Conservation (phyloP, 2,888 invertebrate genomes). For the Scaptomyza flava region DNA sequence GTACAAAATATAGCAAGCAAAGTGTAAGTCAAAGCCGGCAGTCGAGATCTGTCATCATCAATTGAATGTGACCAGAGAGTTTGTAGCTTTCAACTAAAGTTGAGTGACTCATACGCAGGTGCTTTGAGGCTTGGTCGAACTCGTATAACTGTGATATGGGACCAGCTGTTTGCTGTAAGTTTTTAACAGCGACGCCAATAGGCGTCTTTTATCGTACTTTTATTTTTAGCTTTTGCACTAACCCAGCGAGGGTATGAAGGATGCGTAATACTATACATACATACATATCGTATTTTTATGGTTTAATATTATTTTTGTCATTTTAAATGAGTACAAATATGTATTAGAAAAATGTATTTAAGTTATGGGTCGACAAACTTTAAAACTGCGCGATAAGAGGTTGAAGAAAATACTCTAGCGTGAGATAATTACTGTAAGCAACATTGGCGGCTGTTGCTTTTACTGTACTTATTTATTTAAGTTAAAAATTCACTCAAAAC, state of each 20-base stretch:
- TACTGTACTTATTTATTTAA: slow-evolving; percentile 3
- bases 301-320: neutral
- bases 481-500: neutral
- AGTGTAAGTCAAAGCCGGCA: slow-evolving; percentile 39
- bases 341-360: neutral
- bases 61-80: slow-evolving; percentile 58
- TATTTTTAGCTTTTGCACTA: slow-evolving; percentile 12
- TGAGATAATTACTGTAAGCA: slow-evolving; percentile 17
- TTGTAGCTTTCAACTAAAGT: slow-evolving; percentile 36
- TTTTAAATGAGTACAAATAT: slow-evolving; percentile 2
- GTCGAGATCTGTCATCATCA: slow-evolving; percentile 47
- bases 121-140: slow-evolving; percentile 23
- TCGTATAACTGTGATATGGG: slow-evolving; percentile 31
- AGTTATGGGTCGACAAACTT: slow-evolving; percentile 37
- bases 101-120: slow-evolving; percentile 61
- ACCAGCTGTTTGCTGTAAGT: slow-evolving; percentile 50
- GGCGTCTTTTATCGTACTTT: slow-evolving; percentile 16
- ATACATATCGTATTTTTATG: neutral
- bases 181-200: slow-evolving; percentile 31
- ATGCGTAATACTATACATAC: neutral
- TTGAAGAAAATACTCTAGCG: slow-evolving; percentile 9
- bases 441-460: neutral
- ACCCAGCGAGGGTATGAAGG: neutral
- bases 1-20: slow-evolving; percentile 10
- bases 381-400: slow-evolving; percentile 5